A percentile compares a stretch with the other conserved stretches of the same genome.
phyloP scores from a whole-genome alignment of 2,113 vertebrate genomes.

The Philantomba maxwellii region DNA sequence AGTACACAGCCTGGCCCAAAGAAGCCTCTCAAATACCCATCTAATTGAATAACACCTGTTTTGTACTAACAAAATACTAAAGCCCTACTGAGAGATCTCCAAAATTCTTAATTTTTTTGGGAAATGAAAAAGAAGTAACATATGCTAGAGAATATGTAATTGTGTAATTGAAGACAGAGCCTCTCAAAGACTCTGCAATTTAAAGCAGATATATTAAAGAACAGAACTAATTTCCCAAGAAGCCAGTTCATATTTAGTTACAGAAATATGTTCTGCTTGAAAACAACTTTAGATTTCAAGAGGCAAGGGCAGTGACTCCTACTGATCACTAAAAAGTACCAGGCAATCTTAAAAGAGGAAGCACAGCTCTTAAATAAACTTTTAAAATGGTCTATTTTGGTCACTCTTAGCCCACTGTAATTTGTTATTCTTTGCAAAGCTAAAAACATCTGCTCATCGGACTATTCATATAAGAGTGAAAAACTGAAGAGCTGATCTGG shows the following conservation, averaged over 20 bases:
- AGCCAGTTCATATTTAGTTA: neutral
- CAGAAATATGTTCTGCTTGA: neutral
- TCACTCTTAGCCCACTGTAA: neutral
- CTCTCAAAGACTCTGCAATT: neutral
- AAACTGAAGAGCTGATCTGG: neutral
- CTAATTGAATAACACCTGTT: neutral
- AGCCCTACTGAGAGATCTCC: neutral
- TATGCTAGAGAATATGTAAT: neutral
- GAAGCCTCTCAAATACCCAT: neutral
- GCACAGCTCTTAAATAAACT: slow-evolving; percentile 36
- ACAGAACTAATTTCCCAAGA: neutral
- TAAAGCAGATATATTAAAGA: neutral
- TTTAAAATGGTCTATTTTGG: slow-evolving; percentile 26
- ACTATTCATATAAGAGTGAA: neutral
- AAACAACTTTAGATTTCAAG: slow-evolving; percentile 30
- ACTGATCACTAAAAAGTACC: neutral
- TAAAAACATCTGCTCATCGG: neutral
- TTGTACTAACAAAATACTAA: neutral
- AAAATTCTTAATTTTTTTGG: neutral
- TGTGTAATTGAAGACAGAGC: neutral
- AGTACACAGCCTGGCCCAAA: too few species aligned
- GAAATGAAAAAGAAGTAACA: neutral
- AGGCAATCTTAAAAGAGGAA: slow-evolving; percentile 27
- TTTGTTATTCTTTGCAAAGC: slow-evolving; percentile 26
- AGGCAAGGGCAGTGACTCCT: neutral